Evolutionary conservation across 92 coral and sea anemone genomes (phyloP).

Genomic region (Parazoanthus swiftii): DNA sequence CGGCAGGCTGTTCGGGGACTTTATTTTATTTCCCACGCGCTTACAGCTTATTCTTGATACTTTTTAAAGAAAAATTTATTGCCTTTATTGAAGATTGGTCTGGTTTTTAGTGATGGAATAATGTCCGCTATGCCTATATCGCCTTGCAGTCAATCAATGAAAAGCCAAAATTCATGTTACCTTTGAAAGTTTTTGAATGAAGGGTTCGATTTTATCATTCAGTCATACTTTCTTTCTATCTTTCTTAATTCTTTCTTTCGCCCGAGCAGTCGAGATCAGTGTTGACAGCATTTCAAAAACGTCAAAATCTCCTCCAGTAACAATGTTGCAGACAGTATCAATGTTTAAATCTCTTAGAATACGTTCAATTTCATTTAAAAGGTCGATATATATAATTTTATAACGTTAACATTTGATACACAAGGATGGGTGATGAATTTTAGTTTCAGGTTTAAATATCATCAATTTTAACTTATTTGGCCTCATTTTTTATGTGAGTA

Average conservation of each 20-base stretch:
- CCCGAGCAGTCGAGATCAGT: conserved; percentile 50
- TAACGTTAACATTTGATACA: too few species aligned
- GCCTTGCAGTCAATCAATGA: conserved; percentile 30
- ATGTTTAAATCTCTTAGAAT: too few species aligned
- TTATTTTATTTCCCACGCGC: too few species aligned
- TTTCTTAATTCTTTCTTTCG: background rate
- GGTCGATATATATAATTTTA: too few species aligned
- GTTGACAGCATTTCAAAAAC: background rate
- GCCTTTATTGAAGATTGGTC: background rate
- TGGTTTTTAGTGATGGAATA: conserved; percentile 31
- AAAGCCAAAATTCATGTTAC: background rate
- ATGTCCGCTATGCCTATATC: background rate
- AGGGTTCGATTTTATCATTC: conserved; percentile 8
- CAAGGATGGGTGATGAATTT: too few species aligned
- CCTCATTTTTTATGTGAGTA: too few species aligned
- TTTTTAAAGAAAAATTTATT: background rate
- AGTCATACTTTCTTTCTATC: conserved; percentile 14
- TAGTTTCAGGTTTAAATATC: too few species aligned
- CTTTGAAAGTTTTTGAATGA: conserved; percentile 6
- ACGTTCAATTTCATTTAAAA: too few species aligned
- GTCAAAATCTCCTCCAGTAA: conserved; percentile 46
- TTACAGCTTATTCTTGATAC: background rate
- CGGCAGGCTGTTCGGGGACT: background rate
- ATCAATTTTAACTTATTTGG: too few species aligned
- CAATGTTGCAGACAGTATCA: background rate